Conservation (phyloP, 2,797 vertebrate species). For the Lithobates pipiens region DNA sequence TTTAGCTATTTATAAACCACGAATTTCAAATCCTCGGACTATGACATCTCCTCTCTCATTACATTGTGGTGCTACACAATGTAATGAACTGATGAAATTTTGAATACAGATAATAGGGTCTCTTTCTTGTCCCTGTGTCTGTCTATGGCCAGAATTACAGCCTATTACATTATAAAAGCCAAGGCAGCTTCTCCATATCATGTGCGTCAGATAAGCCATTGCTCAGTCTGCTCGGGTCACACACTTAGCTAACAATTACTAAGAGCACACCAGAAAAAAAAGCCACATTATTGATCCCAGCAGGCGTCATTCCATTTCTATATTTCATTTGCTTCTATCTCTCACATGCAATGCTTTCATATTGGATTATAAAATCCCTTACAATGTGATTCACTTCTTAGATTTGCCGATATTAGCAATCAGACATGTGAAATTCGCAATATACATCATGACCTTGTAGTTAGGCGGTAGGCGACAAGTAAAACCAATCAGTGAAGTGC, state of each 20-base stretch:
- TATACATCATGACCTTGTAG: not conserved
- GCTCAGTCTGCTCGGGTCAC: not conserved
- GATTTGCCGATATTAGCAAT: not conserved
- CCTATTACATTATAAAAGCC: not conserved
- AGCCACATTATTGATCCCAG: slow-evolving; percentile 8
- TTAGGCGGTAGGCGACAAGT: not conserved
- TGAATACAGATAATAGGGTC: no score
- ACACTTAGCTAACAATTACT: slow-evolving; percentile 30
- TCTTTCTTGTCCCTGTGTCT: no score
- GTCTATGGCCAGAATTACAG: no score
- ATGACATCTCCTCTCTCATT: no score
- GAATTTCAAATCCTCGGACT: no score
- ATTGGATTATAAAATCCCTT: not conserved
- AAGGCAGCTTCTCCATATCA: not conserved
- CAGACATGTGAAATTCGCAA: not conserved
- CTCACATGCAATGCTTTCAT: not conserved
- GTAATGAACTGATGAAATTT: not conserved
- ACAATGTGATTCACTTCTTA: not conserved
- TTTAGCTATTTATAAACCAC: no score
- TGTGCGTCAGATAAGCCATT: not conserved
- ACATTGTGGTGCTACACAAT: no score
- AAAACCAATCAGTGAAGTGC: no score
- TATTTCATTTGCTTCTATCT: slow-evolving; percentile 8
- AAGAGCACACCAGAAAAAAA: not conserved
- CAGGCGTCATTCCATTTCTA: slow-evolving; percentile 22